Conservation (phyloP, 1,140 invertebrate species). For the Philaenus spumarius region DNA sequence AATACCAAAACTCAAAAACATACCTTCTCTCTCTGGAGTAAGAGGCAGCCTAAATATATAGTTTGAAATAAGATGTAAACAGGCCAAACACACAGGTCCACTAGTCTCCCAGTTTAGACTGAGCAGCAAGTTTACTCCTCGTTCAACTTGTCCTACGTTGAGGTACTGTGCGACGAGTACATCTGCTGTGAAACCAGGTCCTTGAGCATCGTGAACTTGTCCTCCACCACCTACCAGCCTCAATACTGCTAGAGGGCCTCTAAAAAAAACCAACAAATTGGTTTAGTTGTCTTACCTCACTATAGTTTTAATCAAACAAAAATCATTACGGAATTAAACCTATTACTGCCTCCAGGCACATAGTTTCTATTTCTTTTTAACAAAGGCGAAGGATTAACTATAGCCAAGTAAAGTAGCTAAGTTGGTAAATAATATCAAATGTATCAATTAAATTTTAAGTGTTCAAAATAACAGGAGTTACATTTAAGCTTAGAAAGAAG, state of each 20-base stretch:
- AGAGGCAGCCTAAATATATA: constrained; percentile 58
- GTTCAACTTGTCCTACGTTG: constrained; percentile 52
- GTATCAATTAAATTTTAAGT: too few relatives aligned
- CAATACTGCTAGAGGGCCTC: constrained; percentile 44
- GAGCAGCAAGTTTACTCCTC: constrained; percentile 59
- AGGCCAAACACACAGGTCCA: constrained; percentile 56
- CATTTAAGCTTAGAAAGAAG: too few relatives aligned
- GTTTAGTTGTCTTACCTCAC: too few relatives aligned
- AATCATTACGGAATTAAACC: too few relatives aligned
- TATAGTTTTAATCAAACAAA: too few relatives aligned
- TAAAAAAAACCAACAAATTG: constrained; percentile 27
- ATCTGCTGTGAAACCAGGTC: constrained; percentile 46
- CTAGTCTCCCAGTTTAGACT: constrained; percentile 66
- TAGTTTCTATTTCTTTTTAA: too few relatives aligned
- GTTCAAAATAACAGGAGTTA: too few relatives aligned
- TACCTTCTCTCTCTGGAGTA: constrained; percentile 54
- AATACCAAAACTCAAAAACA: too few relatives aligned
- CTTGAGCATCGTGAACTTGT: constrained; percentile 38
- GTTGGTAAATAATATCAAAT: too few relatives aligned
- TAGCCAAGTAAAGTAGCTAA: too few relatives aligned
- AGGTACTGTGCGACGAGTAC: constrained; percentile 60
- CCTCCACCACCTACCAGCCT: constrained; percentile 42
- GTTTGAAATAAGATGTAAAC: constrained; percentile 63
- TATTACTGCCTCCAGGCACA: too few relatives aligned
- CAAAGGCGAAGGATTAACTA: too few relatives aligned